Percentiles rank a stretch among this genome's conserved stretches.
These are phyloP conservation scores for Trigoniulus corallinus DNA, from an alignment of 1,140 invertebrate genomes.

Conservation along the genomic window DNA sequence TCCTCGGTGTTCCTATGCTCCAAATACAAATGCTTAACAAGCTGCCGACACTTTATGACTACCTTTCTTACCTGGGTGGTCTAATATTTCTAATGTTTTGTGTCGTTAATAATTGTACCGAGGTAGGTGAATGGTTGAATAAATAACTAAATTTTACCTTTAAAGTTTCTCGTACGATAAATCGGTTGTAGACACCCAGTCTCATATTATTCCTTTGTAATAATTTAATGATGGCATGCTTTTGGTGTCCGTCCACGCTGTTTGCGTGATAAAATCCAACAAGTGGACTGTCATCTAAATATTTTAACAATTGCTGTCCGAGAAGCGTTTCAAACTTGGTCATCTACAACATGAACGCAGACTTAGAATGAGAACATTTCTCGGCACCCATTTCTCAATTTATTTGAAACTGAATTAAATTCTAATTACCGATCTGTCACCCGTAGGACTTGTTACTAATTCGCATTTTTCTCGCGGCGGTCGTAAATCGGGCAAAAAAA, in stretches of 20 bases:
- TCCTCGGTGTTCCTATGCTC: too few species aligned
- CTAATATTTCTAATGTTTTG: too few species aligned
- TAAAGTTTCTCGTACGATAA: neutral
- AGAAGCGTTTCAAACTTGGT: neutral
- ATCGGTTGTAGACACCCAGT: neutral
- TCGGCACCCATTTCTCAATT: neutral
- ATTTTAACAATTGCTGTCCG: neutral
- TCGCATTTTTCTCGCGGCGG: neutral
- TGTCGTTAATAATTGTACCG: too few species aligned
- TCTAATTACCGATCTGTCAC: neutral
- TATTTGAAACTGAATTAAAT: neutral
- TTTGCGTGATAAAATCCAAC: neutral
- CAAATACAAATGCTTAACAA: too few species aligned
- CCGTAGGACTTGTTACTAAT: neutral
- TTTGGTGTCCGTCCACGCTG: neutral
- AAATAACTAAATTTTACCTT: neutral
- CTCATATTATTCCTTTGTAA: neutral
- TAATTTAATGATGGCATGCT: neutral
- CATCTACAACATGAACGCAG: too few species aligned
- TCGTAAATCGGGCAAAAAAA: neutral
- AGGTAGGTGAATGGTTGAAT: too few species aligned
- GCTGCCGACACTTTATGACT: too few species aligned
- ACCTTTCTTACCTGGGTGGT: too few species aligned
- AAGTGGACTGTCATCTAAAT: neutral
- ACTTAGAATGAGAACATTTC: neutral